Evolutionary conservation across 2,113 vertebrate genomes (phyloP), one percentile per base, ranked within the genome.

Genomic region (Lamprotornis superbus): DNA sequence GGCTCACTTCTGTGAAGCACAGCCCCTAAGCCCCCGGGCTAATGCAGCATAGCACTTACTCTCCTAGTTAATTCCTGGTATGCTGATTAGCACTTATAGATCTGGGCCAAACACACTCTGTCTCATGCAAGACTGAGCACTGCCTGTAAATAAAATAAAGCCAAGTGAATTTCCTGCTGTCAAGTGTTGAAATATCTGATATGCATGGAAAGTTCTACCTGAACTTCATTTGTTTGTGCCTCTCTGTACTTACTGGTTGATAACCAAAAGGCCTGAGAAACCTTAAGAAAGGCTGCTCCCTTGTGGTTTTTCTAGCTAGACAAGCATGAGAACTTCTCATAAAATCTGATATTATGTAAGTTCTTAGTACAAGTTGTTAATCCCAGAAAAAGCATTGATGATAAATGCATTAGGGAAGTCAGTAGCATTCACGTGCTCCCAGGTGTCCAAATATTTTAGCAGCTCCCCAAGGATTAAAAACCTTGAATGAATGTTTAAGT

Each of bases 241-340:
- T 94, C 37, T 84, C 18, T 85, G 4, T 40, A 25, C 20, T 82
- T 88, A 57, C n/a, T 76, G 25, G 17, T 69, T 91, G 71, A 35
- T 61, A 95, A 93, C 30, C 19, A 86, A 83, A 83, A 63, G 42
- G n/a, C 44, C 31, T 94, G 35, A 91, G 50, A 96, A 95, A 94
- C 50, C 42, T 95, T 93, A 94, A 96, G 95, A 93, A 95, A 97
- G 93, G 87, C 94, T 96, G 91, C 93, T 96, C 90, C 85, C 96
- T 97, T 96, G 95, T 96, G 93, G 94, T 56, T 96, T 94, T 83
- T 49, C 35, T 47, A 83, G 44, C 79, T 70, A 93, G 90, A 25
- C 22, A 79, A 90, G 71, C 90, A 90, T n/a, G 11, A 65, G 19
- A 39, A 83, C 35, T 82, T 89, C 23, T 70, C 2, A 1, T 39